Percentiles rank a stretch among this genome's conserved stretches.
Evolutionary conservation across 2,797 vertebrate species (phyloP).

Genomic region (Threskiornis aethiopicus): DNA sequence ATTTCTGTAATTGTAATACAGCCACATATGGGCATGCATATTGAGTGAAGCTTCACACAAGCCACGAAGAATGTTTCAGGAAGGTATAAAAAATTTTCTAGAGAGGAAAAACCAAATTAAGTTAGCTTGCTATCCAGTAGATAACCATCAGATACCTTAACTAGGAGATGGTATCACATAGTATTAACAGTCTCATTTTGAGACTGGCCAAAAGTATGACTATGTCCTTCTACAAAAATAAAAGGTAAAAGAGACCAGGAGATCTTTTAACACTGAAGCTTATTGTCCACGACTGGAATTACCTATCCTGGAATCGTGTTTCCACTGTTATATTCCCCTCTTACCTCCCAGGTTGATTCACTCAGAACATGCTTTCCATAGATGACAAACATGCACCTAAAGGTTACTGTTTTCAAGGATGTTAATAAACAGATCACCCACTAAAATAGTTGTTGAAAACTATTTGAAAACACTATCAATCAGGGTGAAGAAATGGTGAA

Average conservation of each 20-base stretch:
- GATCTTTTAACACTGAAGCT: not conserved
- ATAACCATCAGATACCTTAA: not conserved
- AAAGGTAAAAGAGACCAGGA: not conserved
- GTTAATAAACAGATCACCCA: not conserved
- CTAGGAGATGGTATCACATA: accelerated
- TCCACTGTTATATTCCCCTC: not conserved
- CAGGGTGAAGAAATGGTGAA: not conserved
- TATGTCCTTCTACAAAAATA: not conserved
- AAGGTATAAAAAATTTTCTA: not conserved
- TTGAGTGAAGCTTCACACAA: not conserved
- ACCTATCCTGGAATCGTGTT: not conserved
- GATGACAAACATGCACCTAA: not conserved
- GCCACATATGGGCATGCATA: not conserved
- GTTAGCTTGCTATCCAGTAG: not conserved
- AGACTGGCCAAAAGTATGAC: not conserved
- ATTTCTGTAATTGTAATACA: not conserved
- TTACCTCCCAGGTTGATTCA: not conserved
- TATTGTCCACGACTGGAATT: not conserved
- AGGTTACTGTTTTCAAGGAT: not conserved
- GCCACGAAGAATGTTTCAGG: not conserved
- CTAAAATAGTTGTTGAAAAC: not conserved
- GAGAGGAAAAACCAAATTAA: not conserved
- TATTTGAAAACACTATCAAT: not conserved
- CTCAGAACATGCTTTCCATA: not conserved
- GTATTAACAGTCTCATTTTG: not conserved